phyloP scores from a whole-genome alignment of 2,113 vertebrate species.

The Dipodomys spectabilis region DNA sequence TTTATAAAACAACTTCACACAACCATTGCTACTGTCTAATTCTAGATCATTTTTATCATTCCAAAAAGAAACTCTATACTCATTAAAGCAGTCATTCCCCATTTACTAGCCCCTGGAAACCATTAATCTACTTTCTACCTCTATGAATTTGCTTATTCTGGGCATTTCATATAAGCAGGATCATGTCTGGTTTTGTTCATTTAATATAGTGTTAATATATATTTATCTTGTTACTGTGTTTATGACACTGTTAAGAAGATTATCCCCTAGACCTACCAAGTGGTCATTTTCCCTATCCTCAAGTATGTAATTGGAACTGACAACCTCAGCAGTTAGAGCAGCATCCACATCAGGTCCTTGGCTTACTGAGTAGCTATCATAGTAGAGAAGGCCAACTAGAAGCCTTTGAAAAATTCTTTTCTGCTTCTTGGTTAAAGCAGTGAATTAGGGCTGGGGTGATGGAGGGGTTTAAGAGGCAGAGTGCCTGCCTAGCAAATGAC shows the following conservation, averaged over 20 bases:
- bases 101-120: not conserved
- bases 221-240: conserved; percentile 12
- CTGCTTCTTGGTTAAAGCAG: not conserved
- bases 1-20: not conserved
- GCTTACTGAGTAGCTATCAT: not conserved
- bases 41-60: conserved; percentile 56
- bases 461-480: no score
- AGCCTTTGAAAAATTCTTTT: not conserved
- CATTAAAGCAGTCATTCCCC: not conserved
- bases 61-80: not conserved
- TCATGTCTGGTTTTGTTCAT: conserved; percentile 58
- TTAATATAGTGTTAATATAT: conserved; percentile 21
- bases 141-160: conserved; percentile 53
- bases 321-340: not conserved
- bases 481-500: no score
- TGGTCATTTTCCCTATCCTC: conserved; percentile 25
- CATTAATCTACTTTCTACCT: conserved; percentile 41
- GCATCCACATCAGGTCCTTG: not conserved
- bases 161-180: conserved; percentile 36
- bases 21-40: not conserved
- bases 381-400: not conserved
- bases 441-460: not conserved
- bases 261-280: not conserved
- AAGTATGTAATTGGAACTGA: not conserved
- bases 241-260: conserved; percentile 31